Base-by-base conservation (phyloP, 2,888 invertebrate genomes). In the Dorcus hopei region DNA sequence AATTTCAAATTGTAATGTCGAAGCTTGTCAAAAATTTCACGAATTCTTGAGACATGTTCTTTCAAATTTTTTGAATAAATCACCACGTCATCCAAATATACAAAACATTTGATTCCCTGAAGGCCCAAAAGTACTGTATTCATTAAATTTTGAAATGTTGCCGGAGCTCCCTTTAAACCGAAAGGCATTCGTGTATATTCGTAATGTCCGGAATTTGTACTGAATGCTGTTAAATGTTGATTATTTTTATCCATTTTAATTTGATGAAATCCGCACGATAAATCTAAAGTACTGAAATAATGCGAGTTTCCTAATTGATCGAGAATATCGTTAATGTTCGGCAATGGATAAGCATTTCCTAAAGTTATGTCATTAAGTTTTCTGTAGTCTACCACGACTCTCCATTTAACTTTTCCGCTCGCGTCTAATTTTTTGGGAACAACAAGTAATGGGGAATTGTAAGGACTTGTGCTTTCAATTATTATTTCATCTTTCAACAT, bases 361-460 rank as follows among this genome's bases (percentile, higher is more conserved):
- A 67, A 58, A 0, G 72, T 75, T 1, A 62, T 57, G 9, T 61
- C 53, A 52, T 75, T 74, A 40, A 40, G 40, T 40, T 40, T 40
- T n/a, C 40, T 40, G n/a, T 9, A 74, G 41, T 73, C 71, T 5
- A 69, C 61, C 5, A 14, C 14, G 14, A 14, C 14, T 14, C 70
- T 50, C 43, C 52, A 66, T 16, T 58, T 48, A 3, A 62, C 63
- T 38, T 57, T 58, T 2, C 65, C 63, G 6, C 52, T 14, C 1
- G 14, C 14, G 14, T 14, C 14, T 14, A 14, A 14, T 14, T 14
- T 14, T 14, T 14, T 14, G 5, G 64, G 64, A 0, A 74, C 72
- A 2, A 76, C 48, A 1, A 75, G 69, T 5, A 75, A 61, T 0
- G 74, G 76, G 9, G 40, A 40, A n/a, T 40, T 40, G n/a, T 40